Evolutionary conservation across 2,888 invertebrate species (phyloP).

Genomic region (Lobophora halterata): DNA sequence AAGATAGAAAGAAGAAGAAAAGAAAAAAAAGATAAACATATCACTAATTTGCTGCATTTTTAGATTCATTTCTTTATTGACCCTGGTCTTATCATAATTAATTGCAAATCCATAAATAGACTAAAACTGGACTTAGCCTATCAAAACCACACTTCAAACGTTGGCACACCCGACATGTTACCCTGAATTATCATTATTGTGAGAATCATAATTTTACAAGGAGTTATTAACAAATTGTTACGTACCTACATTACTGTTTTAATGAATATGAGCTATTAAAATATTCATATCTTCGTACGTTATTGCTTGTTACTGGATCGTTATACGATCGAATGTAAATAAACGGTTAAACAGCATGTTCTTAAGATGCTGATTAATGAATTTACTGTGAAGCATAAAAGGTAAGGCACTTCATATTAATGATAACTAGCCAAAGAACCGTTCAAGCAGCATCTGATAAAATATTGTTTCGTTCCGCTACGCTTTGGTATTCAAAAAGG

Average conservation of each 20-base stretch:
- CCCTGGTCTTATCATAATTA: too few relatives aligned
- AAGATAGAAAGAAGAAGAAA: too few relatives aligned
- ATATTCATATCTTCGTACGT: conserved; percentile 4
- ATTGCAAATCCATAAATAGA: too few relatives aligned
- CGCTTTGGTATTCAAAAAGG: neutral
- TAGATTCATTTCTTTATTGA: too few relatives aligned
- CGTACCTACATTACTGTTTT: neutral
- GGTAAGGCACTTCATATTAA: conserved; percentile 1
- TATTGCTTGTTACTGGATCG: conserved; percentile 4
- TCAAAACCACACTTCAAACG: too few relatives aligned
- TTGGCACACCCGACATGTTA: too few relatives aligned
- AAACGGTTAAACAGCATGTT: conserved; percentile 10
- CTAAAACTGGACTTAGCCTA: too few relatives aligned
- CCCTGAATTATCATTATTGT: too few relatives aligned
- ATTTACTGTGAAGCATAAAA: conserved; percentile 6
- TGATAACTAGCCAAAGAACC: neutral
- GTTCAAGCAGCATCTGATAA: neutral
- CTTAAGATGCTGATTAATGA: conserved; percentile 5
- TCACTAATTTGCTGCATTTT: too few relatives aligned
- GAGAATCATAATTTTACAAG: too few relatives aligned
- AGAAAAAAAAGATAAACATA: too few relatives aligned
- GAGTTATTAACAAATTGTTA: conserved; percentile 2
- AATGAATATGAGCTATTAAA: conserved; percentile 1
- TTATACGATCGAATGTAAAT: conserved; percentile 10
- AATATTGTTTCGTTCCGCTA: neutral